Percentiles rank a stretch among this genome's conserved stretches.
Conservation (phyloP, 2,797 vertebrate genomes). For the Pogonophryne albipinna region DNA sequence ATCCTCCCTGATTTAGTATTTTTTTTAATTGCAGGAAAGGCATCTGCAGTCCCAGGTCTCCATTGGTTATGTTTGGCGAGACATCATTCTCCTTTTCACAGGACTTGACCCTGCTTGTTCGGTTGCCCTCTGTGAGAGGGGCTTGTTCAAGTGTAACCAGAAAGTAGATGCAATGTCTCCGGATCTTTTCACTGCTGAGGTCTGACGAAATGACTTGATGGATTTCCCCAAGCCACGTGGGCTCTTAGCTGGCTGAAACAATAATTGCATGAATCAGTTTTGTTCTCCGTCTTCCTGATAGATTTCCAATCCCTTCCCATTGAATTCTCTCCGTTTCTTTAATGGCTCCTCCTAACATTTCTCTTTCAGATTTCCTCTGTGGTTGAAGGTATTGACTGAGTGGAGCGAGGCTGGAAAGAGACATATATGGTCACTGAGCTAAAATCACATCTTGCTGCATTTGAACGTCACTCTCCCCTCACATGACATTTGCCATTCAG, state of each 20-base stretch:
- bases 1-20: too few relatives aligned
- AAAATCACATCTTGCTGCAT: constrained; percentile 46
- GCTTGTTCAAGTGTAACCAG: constrained; percentile 53
- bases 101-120: constrained; percentile 34
- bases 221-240: constrained; percentile 66
- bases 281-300: constrained; percentile 56
- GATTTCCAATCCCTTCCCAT: constrained; percentile 59
- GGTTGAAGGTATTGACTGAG: constrained; percentile 36
- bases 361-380: constrained; percentile 37
- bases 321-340: constrained; percentile 36
- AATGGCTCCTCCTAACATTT: constrained; percentile 43
- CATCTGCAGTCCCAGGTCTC: constrained; percentile 21
- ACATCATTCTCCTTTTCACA: constrained; percentile 46
- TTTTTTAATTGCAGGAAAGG: constrained; percentile 12
- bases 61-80: constrained; percentile 18
- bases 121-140: constrained; percentile 61
- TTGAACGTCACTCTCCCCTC: constrained; percentile 23
- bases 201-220: constrained; percentile 73
- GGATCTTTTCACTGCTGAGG: constrained; percentile 58
- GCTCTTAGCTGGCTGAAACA: constrained; percentile 61
- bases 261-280: constrained; percentile 65
- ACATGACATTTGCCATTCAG: constrained; percentile 29
- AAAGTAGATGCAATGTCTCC: constrained; percentile 67
- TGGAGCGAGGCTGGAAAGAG: constrained; percentile 17
- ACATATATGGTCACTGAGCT: constrained; percentile 36